Conservation (phyloP, 2,888 invertebrate genomes). For the Actias luna region DNA sequence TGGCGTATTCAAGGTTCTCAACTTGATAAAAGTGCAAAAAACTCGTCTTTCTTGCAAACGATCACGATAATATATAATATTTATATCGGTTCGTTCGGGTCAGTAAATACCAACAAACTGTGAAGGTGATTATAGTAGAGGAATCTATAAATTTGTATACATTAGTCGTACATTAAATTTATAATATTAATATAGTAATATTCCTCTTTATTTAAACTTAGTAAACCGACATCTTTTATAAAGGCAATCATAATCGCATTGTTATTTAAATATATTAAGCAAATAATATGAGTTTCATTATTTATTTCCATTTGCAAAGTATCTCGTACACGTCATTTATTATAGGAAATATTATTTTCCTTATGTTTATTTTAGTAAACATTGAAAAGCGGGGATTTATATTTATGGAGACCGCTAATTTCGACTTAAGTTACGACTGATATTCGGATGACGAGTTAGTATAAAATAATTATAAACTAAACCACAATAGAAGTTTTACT, state of each 20-base stretch:
- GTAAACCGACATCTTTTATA: background rate
- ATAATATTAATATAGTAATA: background rate
- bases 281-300: background rate
- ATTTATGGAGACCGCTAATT: background rate
- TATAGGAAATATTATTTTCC: background rate
- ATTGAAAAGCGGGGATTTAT: background rate
- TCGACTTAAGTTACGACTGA: no score
- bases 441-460: no score
- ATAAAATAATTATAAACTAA: no score
- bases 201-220: background rate
- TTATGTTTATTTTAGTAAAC: background rate
- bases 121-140: conserved; percentile 46
- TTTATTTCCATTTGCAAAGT: background rate
- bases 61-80: conserved; percentile 29
- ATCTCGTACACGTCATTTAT: background rate
- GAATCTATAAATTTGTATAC: no score
- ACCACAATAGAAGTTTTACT: no score
- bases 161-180: background rate
- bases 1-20: conserved; percentile 54
- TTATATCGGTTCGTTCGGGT: conserved; percentile 39
- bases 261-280: background rate
- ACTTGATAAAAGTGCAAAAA: conserved; percentile 55
- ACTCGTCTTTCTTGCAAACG: conserved; percentile 47
- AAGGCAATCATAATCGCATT: background rate
- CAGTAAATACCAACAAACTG: conserved; percentile 62